Percentiles rank a stretch among this genome's conserved stretches.
phyloP scores from a whole-genome alignment of 1,140 invertebrate species.

The Eurosta solidaginis region DNA sequence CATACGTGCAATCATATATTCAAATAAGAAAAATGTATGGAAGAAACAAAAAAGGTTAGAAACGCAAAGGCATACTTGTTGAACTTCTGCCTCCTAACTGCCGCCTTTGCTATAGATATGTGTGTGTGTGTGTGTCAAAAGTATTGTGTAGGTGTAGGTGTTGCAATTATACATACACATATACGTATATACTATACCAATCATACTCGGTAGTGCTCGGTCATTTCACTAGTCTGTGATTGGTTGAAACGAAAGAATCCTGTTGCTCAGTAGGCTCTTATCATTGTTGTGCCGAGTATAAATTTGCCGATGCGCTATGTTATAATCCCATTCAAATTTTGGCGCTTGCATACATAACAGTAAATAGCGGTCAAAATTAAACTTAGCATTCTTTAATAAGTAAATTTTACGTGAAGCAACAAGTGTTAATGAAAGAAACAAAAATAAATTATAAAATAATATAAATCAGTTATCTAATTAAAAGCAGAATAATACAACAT shows the following conservation, averaged over 20 bases:
- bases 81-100: no score
- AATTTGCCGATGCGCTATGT: not conserved
- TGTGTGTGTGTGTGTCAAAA: no score
- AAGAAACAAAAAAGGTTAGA: no score
- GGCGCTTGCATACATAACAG: not conserved
- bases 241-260: not conserved
- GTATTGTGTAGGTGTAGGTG: not conserved
- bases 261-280: not conserved
- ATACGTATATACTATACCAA: not conserved
- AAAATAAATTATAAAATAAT: not conserved
- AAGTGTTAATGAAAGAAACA: not conserved
- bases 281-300: constrained; percentile 13
- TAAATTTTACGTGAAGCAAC: not conserved
- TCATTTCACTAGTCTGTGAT: not conserved
- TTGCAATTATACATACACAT: no score
- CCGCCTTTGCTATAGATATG: no score
- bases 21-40: no score
- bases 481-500: no score
- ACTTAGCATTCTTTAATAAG: no score
- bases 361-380: not conserved
- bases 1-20: no score
- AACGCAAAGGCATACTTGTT: no score
- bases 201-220: not conserved
- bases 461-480: no score
- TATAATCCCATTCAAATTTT: constrained; percentile 10